phyloP scores from a whole-genome alignment of 2,888 invertebrate genomes.

The Pimpla rufipes region DNA sequence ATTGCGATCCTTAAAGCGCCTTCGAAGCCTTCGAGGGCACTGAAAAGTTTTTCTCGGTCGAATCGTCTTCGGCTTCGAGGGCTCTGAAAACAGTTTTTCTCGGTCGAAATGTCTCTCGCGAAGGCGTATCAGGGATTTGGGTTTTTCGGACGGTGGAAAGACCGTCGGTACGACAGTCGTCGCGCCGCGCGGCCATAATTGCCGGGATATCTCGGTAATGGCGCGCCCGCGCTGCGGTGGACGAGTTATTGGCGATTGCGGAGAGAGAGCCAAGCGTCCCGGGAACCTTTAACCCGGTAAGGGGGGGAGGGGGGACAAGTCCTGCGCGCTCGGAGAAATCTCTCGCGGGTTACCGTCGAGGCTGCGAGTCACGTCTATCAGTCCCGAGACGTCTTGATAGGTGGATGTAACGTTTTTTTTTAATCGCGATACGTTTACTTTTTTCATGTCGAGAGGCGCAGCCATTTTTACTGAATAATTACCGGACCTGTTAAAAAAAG shows the following conservation, averaged over 20 bases:
- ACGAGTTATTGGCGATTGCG: conserved; percentile 15
- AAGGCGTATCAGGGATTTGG: background rate
- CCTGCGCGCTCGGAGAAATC: too few relatives aligned
- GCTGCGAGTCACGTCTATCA: too few relatives aligned
- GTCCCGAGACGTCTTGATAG: too few relatives aligned
- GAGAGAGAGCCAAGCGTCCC: too few relatives aligned
- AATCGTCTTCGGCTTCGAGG: background rate
- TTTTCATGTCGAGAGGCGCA: too few relatives aligned
- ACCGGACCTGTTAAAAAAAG: too few relatives aligned
- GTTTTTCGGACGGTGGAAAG: background rate
- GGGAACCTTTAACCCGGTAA: too few relatives aligned
- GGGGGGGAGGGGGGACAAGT: background rate
- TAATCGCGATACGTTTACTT: too few relatives aligned
- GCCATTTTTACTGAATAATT: too few relatives aligned
- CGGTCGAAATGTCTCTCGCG: conserved; percentile 9
- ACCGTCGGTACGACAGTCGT: background rate
- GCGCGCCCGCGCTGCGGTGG: background rate
- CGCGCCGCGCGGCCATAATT: conserved; percentile 1
- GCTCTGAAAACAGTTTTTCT: conserved; percentile 28
- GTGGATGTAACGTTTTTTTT: too few relatives aligned
- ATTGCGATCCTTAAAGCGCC: conserved; percentile 39
- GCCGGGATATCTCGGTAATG: conserved; percentile 19
- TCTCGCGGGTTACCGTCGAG: too few relatives aligned
- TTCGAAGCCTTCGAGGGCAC: background rate
- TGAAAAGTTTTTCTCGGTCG: conserved; percentile 29